Base-by-base conservation (phyloP, 2,888 invertebrate species). In the Drosophila rellima region DNA sequence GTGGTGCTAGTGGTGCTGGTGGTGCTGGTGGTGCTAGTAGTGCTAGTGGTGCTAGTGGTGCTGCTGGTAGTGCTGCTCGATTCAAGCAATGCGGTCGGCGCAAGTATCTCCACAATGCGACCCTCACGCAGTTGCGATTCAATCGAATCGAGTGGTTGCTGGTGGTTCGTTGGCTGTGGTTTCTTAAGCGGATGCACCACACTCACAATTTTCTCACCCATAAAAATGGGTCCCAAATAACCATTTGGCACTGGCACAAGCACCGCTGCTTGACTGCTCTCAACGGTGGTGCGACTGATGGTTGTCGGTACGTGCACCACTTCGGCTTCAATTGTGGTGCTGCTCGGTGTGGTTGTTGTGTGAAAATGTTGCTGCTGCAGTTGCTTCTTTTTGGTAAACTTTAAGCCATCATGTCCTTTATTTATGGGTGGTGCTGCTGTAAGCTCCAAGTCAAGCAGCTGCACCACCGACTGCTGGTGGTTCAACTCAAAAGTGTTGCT, bases 351-450 rank as follows among this genome's bases (percentile, higher is more conserved):
- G 42, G 42, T 20, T 20, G 51, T 23, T 48, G 73, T 63, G 47
- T 81, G 68, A 70, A 80, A 91, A 64, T 91, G 90, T 55, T 91
- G 91, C 66, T 91, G 90, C 33, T 89, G 74, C 62, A 92, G 77
- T 78, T 92, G 92, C 63, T 92, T 92, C 74, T 92, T 92, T 55
- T 83, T 90, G 37, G 91, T 92, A 40, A 81, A 68, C 75, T 92
- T 92, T 11, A 89, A 75, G n/a, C 92, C 92, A 76, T 92, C 92
- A 74, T 92, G 92, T 3, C 92, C 92, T 56, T 72, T 80, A 54
- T 59, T 56, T 2, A 66, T 47, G 0, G 85, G 74, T 18, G 82
- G 68, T n/a, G 88, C 72, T 8, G 50, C 66, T 4, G 82, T 81
- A 8, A 64, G 61, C 55, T 87, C 91, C 37, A 91, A 74, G 48